Percentiles rank a stretch among this genome's conserved stretches.
phyloP scores from a whole-genome alignment of 2,888 invertebrate genomes.

The Lepidochitona cinerea region DNA sequence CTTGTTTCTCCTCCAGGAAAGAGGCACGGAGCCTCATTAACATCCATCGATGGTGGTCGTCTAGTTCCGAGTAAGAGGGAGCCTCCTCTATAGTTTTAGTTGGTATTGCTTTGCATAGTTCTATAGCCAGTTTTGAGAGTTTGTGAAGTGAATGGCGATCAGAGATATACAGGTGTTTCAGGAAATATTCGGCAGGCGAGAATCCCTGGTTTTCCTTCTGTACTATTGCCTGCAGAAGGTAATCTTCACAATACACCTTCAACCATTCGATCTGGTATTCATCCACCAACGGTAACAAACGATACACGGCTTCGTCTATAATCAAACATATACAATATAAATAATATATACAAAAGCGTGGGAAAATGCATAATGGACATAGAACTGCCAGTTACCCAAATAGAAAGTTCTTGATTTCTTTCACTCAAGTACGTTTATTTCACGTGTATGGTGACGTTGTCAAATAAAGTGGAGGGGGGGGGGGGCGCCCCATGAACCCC shows the following conservation, averaged over 20 bases:
- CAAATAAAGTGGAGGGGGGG: no score
- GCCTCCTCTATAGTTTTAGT: neutral
- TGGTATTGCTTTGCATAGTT: neutral
- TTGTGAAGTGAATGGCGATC: neutral
- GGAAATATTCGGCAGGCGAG: neutral
- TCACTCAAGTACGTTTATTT: no score
- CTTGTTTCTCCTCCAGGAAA: neutral
- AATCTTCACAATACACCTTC: neutral
- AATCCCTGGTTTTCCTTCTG: neutral
- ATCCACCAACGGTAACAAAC: neutral
- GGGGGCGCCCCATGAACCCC: no score
- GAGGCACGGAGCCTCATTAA: neutral
- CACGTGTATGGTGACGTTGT: no score
- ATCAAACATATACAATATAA: neutral
- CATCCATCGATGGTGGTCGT: conserved; percentile 1
- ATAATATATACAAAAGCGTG: no score
- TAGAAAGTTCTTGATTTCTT: no score
- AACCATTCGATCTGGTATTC: neutral
- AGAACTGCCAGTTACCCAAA: no score
- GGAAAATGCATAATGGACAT: no score
- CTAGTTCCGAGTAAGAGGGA: neutral
- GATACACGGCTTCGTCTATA: neutral
- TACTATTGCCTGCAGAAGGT: neutral
- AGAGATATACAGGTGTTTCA: neutral
- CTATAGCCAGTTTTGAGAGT: neutral